Evolutionary conservation across 2,797 vertebrate genomes (phyloP).

Genomic region (Characodon lateralis): DNA sequence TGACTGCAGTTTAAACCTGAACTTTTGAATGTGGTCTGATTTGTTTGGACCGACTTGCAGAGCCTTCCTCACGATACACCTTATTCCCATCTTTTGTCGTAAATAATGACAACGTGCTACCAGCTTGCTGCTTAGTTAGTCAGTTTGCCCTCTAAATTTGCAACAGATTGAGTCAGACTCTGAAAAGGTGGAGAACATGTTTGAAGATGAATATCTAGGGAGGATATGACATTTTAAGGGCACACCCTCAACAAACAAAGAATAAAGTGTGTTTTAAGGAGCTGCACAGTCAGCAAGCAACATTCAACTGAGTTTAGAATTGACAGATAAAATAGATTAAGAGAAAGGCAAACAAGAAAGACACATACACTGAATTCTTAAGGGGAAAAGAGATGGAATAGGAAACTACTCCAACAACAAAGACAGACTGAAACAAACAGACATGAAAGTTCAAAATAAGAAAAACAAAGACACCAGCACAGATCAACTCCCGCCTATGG

Average conservation of each 20-base stretch:
- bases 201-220: conserved; percentile 43
- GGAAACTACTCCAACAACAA: conserved; percentile 9
- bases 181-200: conserved; percentile 13
- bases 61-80: conserved; percentile 20
- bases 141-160: conserved; percentile 45
- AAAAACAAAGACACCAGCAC: not conserved
- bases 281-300: not conserved
- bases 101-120: conserved; percentile 5
- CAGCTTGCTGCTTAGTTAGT: conserved; percentile 35
- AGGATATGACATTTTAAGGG: conserved; percentile 53
- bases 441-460: conserved; percentile 16
- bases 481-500: conserved; percentile 12
- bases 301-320: conserved; percentile 1
- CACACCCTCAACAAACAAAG: conserved; percentile 21
- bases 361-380: conserved; percentile 6
- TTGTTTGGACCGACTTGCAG: conserved; percentile 28
- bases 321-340: conserved; percentile 13
- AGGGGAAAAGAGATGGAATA: conserved; percentile 4
- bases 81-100: conserved; percentile 18
- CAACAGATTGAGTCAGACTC: conserved; percentile 62
- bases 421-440: conserved; percentile 10
- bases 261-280: conserved; percentile 22
- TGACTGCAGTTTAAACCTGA: conserved; percentile 31
- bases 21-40: conserved; percentile 22
- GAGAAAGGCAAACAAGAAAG: not conserved